Evolutionary conservation across 1,140 invertebrate species (phyloP).

Genomic region (Mizuhopecten yessoensis): DNA sequence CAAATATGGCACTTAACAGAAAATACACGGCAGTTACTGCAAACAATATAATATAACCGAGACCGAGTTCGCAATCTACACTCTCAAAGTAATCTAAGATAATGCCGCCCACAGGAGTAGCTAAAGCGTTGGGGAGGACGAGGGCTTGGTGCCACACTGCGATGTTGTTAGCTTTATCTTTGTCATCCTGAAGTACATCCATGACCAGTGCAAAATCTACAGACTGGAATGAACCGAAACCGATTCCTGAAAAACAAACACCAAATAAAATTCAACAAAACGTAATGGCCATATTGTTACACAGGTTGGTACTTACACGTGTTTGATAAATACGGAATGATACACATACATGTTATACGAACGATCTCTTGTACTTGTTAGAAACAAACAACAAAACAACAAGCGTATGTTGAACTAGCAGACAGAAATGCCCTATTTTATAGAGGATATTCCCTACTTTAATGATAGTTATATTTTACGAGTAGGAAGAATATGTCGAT

Average conservation of each 20-base stretch:
- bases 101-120: conserved; percentile 80
- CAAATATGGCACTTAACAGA: conserved; percentile 79
- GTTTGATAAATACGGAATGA: too few species aligned
- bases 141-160: conserved; percentile 83
- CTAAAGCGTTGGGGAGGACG: conserved; percentile 80
- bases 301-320: too few species aligned
- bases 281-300: too few species aligned
- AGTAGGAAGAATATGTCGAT: too few species aligned
- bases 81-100: conserved; percentile 81
- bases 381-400: too few species aligned
- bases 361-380: too few species aligned
- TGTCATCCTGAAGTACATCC: conserved; percentile 81
- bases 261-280: too few species aligned
- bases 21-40: conserved; percentile 79
- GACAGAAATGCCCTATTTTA: too few species aligned
- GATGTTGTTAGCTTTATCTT: conserved; percentile 81
- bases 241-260: conserved; percentile 74
- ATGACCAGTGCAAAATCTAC: conserved; percentile 83
- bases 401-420: too few species aligned
- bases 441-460: too few species aligned
- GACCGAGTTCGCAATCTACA: conserved; percentile 78
- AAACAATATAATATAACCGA: conserved; percentile 82
- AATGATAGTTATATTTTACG: too few species aligned
- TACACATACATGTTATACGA: too few species aligned
- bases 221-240: conserved; percentile 80